Conservation (phyloP, 2,888 invertebrate genomes). For the Odontomyia ornata region DNA sequence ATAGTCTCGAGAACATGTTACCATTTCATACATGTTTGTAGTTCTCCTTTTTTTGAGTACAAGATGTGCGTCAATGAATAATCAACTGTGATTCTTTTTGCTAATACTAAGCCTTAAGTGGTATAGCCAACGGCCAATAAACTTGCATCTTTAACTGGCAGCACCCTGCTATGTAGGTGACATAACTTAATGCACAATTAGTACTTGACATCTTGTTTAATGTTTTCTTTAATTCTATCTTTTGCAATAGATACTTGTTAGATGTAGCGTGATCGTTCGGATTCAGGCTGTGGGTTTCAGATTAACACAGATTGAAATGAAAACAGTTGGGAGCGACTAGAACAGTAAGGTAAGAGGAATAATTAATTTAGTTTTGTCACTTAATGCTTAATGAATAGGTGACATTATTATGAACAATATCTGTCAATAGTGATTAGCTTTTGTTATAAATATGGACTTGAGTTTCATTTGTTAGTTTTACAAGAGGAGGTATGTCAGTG, state of each 20-base stretch:
- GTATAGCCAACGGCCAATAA: background rate
- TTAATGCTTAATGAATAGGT: background rate
- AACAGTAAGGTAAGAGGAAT: background rate
- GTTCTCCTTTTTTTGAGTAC: too few species aligned
- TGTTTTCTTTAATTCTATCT: conserved; percentile 25
- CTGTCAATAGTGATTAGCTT: conserved; percentile 10
- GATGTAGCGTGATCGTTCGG: background rate
- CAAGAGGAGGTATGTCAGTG: too few species aligned
- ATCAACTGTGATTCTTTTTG: background rate
- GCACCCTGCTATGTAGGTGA: conserved; percentile 36
- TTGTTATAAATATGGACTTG: too few species aligned
- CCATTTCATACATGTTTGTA: background rate
- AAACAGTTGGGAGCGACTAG: background rate
- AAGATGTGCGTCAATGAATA: conserved; percentile 19
- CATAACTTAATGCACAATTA: conserved; percentile 39
- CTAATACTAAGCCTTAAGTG: background rate
- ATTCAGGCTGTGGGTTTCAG: background rate
- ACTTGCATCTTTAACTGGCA: conserved; percentile 4
- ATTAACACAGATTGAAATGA: background rate
- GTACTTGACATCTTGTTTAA: conserved; percentile 37
- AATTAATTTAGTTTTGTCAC: conserved; percentile 23
- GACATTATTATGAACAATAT: conserved; percentile 20
- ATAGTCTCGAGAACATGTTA: background rate
- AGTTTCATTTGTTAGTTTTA: too few species aligned
- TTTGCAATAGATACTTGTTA: background rate